Percentiles rank a stretch among this genome's conserved stretches.
Evolutionary conservation across 2,888 invertebrate species (phyloP).

Genomic region (Machimus rusticus): DNA sequence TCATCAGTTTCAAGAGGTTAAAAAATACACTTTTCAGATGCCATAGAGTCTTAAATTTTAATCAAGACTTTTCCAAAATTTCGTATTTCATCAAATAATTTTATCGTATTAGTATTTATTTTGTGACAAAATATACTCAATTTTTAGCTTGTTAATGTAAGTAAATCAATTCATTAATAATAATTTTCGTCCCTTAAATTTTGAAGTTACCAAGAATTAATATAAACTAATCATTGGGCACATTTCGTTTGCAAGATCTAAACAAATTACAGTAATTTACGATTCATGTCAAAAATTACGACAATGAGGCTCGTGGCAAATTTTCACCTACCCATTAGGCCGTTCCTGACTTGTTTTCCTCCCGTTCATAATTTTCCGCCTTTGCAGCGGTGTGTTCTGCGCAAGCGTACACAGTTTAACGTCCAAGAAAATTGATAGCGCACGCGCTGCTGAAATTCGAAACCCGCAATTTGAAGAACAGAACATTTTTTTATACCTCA

Average conservation of each 20-base stretch:
- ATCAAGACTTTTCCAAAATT: too few relatives aligned
- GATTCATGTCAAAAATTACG: background rate
- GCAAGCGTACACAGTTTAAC: background rate
- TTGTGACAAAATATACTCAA: too few relatives aligned
- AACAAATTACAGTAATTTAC: background rate
- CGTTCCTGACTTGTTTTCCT: background rate
- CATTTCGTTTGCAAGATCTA: background rate
- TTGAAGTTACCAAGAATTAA: background rate
- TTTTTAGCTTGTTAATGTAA: too few relatives aligned
- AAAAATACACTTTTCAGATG: too few relatives aligned
- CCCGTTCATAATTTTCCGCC: background rate
- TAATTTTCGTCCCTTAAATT: background rate
- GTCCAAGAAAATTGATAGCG: background rate
- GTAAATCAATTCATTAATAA: too few relatives aligned
- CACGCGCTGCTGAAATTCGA: constrained; percentile 17
- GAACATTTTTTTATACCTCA: background rate
- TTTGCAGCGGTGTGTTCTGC: background rate
- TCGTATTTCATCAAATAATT: too few relatives aligned
- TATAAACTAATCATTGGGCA: background rate
- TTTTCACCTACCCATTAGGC: background rate
- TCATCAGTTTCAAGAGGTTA: too few relatives aligned
- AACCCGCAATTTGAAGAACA: background rate
- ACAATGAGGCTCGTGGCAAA: constrained; percentile 5
- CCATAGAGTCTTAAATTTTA: too few relatives aligned
- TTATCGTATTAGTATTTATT: too few relatives aligned